Base-by-base conservation (phyloP, 2,888 invertebrate species). In the Heliconius erato region DNA sequence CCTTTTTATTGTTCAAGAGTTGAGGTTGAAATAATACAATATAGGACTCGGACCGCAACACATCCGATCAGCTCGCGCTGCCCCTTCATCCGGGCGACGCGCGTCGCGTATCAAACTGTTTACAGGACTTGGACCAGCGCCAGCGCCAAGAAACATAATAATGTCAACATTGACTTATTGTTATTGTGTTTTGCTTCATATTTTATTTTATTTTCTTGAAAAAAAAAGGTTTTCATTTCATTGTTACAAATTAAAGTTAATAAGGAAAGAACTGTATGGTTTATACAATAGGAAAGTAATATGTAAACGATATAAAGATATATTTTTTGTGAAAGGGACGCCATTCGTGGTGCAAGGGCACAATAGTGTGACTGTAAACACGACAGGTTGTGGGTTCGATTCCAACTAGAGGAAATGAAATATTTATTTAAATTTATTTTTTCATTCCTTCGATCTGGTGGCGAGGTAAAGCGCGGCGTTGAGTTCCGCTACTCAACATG, bases 91-190 rank as follows among this genome's bases (percentile, higher is more conserved):
- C 77, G 69, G 77, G 9, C 63, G 77, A 71, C 49, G 49, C 77
- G 76, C 54, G 68, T 80, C 80, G 81, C 74, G 74, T 68, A 68
- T 63, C 76, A 77, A 77, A 78, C 77, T 78, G 81, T 81, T 78
- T 78, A 71, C 65, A 78, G 63, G 44, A 72, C 32, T 78, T 81
- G 81, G 81, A 81, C 32, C 32, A 16, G 32, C 71, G 77, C 81
- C 81, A 81, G 77, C 71, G 77, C 65, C 69, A 63, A 63, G 71
- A 71, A 74, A 81, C 78, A 44, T 81, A 80, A 76, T 80, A 71
- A 81, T 78, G 81, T 81, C 81, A 76, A 76, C 76, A 67, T 76
- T 76, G 76, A 80, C 68, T 76, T 76, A 80, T 80, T 69, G 80
- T 80, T 80, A 80, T 80, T 80, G 76, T 80, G 59, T 63, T 76